Percentiles rank a stretch among this genome's conserved stretches.
Conservation (phyloP, 2,797 vertebrate species). For the Callimico goeldii region DNA sequence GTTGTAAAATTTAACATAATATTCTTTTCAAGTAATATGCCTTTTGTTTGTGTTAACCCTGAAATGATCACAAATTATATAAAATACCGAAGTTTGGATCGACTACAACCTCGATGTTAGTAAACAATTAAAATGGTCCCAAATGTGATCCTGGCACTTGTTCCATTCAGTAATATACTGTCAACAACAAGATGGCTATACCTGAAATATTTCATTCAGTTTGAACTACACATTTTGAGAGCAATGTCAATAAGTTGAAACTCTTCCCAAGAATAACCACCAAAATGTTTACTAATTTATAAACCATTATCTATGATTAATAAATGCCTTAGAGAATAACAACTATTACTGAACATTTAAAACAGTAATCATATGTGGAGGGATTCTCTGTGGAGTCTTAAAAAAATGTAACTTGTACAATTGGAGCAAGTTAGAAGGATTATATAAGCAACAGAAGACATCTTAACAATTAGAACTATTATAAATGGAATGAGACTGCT, state of each 20-base stretch:
- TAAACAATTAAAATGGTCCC: not conserved
- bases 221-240: constrained; percentile 6
- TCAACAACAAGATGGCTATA: not conserved
- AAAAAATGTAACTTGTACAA: not conserved
- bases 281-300: not conserved
- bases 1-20: not conserved
- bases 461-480: not conserved
- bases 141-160: not conserved
- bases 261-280: not conserved
- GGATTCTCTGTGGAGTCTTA: not conserved
- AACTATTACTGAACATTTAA: not conserved
- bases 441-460: not conserved
- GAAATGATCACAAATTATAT: not conserved
- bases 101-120: not conserved
- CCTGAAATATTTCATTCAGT: not conserved
- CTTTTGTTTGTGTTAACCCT: not conserved
- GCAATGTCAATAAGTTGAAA: not conserved
- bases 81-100: not conserved
- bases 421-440: not conserved
- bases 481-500: not conserved
- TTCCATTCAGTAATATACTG: not conserved
- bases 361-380: not conserved
- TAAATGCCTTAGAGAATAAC: not conserved
- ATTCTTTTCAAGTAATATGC: not conserved
- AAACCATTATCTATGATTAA: not conserved